phyloP scores from a whole-genome alignment of 2,888 invertebrate genomes.

The Orthosia incerta region DNA sequence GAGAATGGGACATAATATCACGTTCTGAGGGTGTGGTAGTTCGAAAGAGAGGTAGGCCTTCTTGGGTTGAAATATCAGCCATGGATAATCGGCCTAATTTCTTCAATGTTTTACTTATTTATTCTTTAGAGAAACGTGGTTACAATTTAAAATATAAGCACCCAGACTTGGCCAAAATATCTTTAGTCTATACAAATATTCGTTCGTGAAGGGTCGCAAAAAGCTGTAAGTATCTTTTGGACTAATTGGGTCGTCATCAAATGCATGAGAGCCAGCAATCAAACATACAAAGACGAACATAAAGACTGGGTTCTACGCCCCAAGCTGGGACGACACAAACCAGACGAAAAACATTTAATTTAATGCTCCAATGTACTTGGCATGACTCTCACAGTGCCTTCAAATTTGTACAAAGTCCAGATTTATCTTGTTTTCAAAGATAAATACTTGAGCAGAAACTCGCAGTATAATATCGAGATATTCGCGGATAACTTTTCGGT shows the following conservation, averaged over 20 bases:
- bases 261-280: slow-evolving; percentile 33
- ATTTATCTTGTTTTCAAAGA: slow-evolving; percentile 48
- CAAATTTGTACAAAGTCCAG: slow-evolving; percentile 42
- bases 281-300: slow-evolving; percentile 39
- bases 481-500: slow-evolving; percentile 59
- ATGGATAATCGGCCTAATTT: neutral
- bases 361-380: slow-evolving; percentile 30
- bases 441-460: slow-evolving; percentile 53
- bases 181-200: slow-evolving; percentile 16
- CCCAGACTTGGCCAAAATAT: slow-evolving; percentile 6
- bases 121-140: neutral
- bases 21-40: neutral
- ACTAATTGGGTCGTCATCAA: slow-evolving; percentile 49
- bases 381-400: slow-evolving; percentile 49
- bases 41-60: neutral
- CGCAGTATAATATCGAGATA: slow-evolving; percentile 55
- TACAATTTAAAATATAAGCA: neutral
- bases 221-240: slow-evolving; percentile 33
- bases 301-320: slow-evolving; percentile 25
- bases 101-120: too few species aligned
- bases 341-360: slow-evolving; percentile 51
- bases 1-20: slow-evolving; percentile 6
- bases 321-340: slow-evolving; percentile 23
- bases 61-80: neutral
- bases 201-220: slow-evolving; percentile 20